Base-by-base conservation (phyloP, 2,888 invertebrate species). In the Griposia aprilina region DNA sequence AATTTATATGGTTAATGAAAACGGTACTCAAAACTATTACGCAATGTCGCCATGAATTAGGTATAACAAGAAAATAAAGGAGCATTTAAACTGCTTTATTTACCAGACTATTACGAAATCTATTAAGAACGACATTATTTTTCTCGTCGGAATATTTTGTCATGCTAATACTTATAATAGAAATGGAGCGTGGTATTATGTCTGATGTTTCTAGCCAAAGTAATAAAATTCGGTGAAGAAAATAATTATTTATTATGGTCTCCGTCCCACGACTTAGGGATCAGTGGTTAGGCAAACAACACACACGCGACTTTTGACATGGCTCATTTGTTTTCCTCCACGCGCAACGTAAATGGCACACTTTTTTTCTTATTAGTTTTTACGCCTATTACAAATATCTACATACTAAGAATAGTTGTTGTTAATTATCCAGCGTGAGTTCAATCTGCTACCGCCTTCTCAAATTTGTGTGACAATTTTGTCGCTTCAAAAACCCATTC, bases 11-110 rank as follows among this genome's bases (percentile, higher is more conserved):
- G 52, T 70, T 66, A 70, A 74, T 78, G 62, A 41, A 45, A 60
- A 75, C 72, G 2, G 30, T 73, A 62, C 59, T 62, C 0, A 26
- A 70, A 73, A 79, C 78, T 52, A 72, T 75, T 73, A 62, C 55
- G 10, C 30, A 75, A 57, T 3, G 68, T 66, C 17, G 0, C 17
- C 45, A 48, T 30, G 30, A 80, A 80, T 70, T 57, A 23, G 2
- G 52, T 48, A 23, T 17, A 17, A 26, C 26, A 65, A 66, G 36
- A 74, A 67, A 78, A 70, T 66, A 73, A 75, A 65, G 13, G 57
- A 66, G 0, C 45, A 63, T 75, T 74, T 74, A 63, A 74, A 48
- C 67, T 41, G 45, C 65, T 71, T 60, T 59, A 63, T 78, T 69
- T 52, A 55, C 55, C 26, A 62, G 59, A 65, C 36, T 68, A 57